Evolutionary conservation across 2,797 vertebrate species (phyloP).

Genomic region (Pangasius krempfi): DNA sequence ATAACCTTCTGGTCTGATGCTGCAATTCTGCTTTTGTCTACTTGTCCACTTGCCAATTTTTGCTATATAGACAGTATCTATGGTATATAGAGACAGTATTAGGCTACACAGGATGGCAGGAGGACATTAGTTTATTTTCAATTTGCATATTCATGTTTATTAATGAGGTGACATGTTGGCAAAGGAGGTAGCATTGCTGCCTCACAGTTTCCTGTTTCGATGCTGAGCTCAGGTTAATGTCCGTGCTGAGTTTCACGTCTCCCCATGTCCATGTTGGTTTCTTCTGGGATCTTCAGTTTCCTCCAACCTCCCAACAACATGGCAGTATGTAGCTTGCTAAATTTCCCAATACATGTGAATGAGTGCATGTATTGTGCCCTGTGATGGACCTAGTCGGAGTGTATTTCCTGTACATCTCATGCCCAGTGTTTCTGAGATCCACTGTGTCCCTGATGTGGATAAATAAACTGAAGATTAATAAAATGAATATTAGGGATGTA

Average conservation of each 20-base stretch:
- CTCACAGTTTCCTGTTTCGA: not conserved
- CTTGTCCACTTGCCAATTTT: not conserved
- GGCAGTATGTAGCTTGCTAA: not conserved
- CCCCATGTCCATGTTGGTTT: too few relatives aligned
- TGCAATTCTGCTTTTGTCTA: not conserved
- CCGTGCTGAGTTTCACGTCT: not conserved
- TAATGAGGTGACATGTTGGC: slow-evolving; percentile 51
- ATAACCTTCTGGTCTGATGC: not conserved
- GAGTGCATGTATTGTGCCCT: not conserved
- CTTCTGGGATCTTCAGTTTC: not conserved
- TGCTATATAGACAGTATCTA: not conserved
- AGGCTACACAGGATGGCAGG: not conserved
- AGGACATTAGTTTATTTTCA: not conserved
- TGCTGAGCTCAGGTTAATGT: not conserved
- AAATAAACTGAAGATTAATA: not conserved
- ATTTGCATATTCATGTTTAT: slow-evolving; percentile 55
- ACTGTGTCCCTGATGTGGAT: not conserved
- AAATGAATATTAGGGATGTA: not conserved
- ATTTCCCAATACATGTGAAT: not conserved
- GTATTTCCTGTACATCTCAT: not conserved
- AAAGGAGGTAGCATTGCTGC: not conserved
- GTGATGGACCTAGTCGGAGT: not conserved
- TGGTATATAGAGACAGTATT: not conserved
- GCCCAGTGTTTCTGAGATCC: not conserved
- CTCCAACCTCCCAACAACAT: not conserved